Base-by-base conservation (phyloP, 2,888 invertebrate genomes). In the Fabriciana adippe region DNA sequence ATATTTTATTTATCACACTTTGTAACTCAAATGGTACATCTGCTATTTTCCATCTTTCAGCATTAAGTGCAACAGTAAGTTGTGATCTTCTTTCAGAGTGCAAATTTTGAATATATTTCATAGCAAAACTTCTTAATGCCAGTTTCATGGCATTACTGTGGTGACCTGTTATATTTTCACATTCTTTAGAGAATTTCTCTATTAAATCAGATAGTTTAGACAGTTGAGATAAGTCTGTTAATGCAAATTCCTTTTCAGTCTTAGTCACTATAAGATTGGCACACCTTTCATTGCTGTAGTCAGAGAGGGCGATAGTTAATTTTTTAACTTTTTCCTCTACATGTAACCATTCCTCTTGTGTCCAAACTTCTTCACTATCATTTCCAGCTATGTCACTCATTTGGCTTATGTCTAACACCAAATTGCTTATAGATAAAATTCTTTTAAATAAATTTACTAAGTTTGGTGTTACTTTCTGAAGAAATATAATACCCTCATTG, bases 1-100 rank as follows among this genome's bases (percentile, higher is more conserved):
- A 92, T 79, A 97, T 95, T 76, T 94, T 94, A 83, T 95, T 95
- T 48, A 98, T 95, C 70, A 98, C 94, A 75, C 95, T 94, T 89
- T 99, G 99, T 83, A 99, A 96, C 82, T 98, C 97, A 74, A 94
- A 93, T 0, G 98, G 97, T 62, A 99, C 97, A 79, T 98, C 98
- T 5, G 98, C 97, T 76, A 96, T 95, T 81, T 97, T 97, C 99
- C 99, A 99, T 70, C 97, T 93, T 87, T 99, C 99, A 72, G 95
- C 95, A 83, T 99, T 99, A 55, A 99, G 92, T 50, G 98, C 94
- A 71, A 97, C 87, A 54, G 96, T 96, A 64, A 99, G 90, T 86
- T 98, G 98, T 63, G 94, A 95, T 86, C 97, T 97, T 56, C 97
- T 94, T 80, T 98, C 97, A 53, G 95, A 94, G 87, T 99, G 99